These are phyloP conservation scores for Lutjanus argentimaculatus DNA, from an alignment of 2,797 vertebrate species.

Conservation along the genomic window DNA sequence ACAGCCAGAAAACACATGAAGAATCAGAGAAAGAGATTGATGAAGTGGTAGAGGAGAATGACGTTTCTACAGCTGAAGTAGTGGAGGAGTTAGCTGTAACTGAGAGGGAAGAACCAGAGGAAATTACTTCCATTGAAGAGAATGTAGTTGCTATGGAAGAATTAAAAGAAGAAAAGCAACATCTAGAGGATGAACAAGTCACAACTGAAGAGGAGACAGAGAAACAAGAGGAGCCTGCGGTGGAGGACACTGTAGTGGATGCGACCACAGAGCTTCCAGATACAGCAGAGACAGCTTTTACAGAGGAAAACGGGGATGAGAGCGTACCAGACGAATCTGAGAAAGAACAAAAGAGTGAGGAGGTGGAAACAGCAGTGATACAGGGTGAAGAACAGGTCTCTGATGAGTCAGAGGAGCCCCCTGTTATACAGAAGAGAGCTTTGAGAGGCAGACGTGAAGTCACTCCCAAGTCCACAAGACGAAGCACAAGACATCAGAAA, in stretches of 20 bases:
- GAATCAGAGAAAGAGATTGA: not conserved
- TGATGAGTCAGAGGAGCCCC: conserved; percentile 15
- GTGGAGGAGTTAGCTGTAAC: not conserved
- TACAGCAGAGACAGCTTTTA: conserved; percentile 6
- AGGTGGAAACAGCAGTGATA: conserved; percentile 2
- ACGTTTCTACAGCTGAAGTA: not conserved
- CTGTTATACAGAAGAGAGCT: conserved; percentile 20
- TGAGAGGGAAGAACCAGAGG: conserved; percentile 12
- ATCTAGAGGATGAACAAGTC: conserved; percentile 2
- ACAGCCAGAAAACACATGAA: conserved; percentile 3
- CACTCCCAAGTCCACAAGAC: not conserved
- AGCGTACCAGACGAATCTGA: not conserved
- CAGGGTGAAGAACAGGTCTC: not conserved
- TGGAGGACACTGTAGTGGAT: conserved; percentile 5
- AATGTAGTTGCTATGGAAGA: not conserved
- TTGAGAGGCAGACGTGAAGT: conserved; percentile 8
- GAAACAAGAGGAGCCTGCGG: not conserved
- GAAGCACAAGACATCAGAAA: conserved; percentile 1
- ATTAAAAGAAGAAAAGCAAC: not conserved
- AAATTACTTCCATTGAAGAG: not conserved
- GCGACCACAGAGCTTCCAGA: conserved; percentile 9
- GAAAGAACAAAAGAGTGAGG: not conserved
- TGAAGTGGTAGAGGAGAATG: not conserved
- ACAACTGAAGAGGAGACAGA: conserved; percentile 10
- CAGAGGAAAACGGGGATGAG: not conserved